Percentiles rank a stretch among this genome's conserved stretches.
These are phyloP conservation scores for Notocelia uddmanniana DNA, from an alignment of 2,888 invertebrate genomes.

Conservation along the genomic window DNA sequence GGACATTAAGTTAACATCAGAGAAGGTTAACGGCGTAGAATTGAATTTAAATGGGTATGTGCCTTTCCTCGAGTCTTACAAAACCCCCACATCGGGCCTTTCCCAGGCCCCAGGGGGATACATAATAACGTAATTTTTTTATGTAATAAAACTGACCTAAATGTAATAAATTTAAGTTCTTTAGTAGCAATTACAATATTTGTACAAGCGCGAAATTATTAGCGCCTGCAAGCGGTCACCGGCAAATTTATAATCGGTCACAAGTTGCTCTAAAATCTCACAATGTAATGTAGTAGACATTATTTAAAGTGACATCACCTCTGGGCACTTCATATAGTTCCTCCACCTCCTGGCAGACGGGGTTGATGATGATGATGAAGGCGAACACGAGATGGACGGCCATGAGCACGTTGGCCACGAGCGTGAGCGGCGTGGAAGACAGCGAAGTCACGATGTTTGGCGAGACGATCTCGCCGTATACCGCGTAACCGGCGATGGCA, in stretches of 20 bases:
- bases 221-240: background rate
- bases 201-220: too few species aligned
- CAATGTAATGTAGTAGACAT: background rate
- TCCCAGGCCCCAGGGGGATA: too few species aligned
- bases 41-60: too few species aligned
- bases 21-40: too few species aligned
- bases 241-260: background rate
- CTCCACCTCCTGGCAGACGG: constrained; percentile 90
- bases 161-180: too few species aligned
- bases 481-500: constrained; percentile 86
- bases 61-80: too few species aligned
- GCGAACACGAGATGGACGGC: constrained; percentile 88
- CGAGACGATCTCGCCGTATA: constrained; percentile 86
- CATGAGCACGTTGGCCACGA: constrained; percentile 87
- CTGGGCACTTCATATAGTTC: constrained; percentile 87
- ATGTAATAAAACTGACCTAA: too few species aligned
- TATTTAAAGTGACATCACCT: constrained; percentile 69
- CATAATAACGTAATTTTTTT: too few species aligned
- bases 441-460: constrained; percentile 87
- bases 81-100: too few species aligned
- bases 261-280: too few species aligned
- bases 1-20: too few species aligned
- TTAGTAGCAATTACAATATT: too few species aligned
- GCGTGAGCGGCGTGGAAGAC: constrained; percentile 81
- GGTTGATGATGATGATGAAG: constrained; percentile 90